Percentiles rank a stretch among this genome's conserved stretches.
phyloP scores from a whole-genome alignment of 64 coral and sea anemone genomes.

The Pachyseris speciosa region DNA sequence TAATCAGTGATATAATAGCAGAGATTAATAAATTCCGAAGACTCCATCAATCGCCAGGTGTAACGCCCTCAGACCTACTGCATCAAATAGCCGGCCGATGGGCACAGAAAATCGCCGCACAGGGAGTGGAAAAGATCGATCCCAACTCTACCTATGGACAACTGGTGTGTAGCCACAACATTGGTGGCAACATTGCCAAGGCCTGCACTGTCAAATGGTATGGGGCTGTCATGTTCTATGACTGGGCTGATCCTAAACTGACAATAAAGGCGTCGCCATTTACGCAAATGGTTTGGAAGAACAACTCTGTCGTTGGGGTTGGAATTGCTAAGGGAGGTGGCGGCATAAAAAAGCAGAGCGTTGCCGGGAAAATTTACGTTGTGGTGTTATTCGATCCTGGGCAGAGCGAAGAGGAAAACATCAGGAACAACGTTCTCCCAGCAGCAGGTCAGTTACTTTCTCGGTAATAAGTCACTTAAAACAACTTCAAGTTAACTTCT shows the following conservation, averaged over 20 bases:
- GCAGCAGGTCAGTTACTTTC: constrained; percentile 21
- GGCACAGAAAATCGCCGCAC: background rate
- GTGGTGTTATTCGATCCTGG: constrained; percentile 40
- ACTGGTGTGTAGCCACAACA: constrained; percentile 18
- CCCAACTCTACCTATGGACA: constrained; percentile 5
- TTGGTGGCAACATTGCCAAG: constrained; percentile 14
- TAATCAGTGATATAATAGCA: background rate
- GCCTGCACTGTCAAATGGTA: constrained; percentile 55
- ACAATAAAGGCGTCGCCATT: constrained; percentile 45
- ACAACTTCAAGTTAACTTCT: too few relatives aligned
- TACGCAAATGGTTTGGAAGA: constrained; percentile 55
- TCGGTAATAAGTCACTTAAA: too few relatives aligned
- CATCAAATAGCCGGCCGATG: background rate
- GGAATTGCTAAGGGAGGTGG: constrained; percentile 16
- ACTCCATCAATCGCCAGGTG: constrained; percentile 5
- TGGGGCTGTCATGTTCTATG: constrained; percentile 39
- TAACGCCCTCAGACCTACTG: background rate
- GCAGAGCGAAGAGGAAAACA: background rate
- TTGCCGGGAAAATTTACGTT: constrained; percentile 5
- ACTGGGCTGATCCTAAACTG: constrained; percentile 52
- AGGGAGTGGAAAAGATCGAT: constrained; percentile 27
- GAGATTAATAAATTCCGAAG: constrained; percentile 4
- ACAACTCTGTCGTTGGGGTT: constrained; percentile 7
- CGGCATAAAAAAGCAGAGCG: background rate
- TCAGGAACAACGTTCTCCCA: constrained; percentile 35